phyloP scores from a whole-genome alignment of 2,797 vertebrate species.

The Buceros bicornis region DNA sequence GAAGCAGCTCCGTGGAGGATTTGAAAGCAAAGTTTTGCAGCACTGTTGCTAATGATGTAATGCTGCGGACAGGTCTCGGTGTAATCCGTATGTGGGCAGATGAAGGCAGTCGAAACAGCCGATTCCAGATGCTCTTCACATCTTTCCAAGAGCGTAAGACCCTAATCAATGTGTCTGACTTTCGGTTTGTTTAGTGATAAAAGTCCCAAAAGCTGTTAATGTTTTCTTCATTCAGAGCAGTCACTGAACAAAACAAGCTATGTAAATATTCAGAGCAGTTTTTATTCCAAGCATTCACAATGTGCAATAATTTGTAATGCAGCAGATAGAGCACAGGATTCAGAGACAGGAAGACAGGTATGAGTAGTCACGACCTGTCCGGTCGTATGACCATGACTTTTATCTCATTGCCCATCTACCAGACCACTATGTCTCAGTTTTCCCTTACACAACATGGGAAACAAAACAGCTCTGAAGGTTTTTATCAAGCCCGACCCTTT shows the following conservation, averaged over 20 bases:
- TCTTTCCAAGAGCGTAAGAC: constrained; percentile 99
- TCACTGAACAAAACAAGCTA: background rate
- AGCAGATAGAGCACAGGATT: background rate
- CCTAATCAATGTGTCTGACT: background rate
- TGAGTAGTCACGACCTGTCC: background rate
- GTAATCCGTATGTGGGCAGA: constrained; percentile 99
- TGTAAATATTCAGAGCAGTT: background rate
- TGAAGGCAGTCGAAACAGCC: constrained; percentile 93
- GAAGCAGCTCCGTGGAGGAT: constrained; percentile 96
- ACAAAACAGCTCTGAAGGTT: background rate
- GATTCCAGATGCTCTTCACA: constrained; percentile 98
- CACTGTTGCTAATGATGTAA: constrained; percentile 97
- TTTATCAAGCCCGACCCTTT: background rate
- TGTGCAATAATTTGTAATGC: background rate
- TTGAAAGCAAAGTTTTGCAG: constrained; percentile 98
- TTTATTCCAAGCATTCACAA: background rate
- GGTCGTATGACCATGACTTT: background rate
- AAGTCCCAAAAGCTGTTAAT: background rate
- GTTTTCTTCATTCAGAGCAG: background rate
- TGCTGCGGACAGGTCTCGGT: constrained; percentile 92
- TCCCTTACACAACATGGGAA: background rate
- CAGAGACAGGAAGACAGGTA: background rate
- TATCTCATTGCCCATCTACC: background rate
- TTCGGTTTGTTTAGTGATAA: background rate
- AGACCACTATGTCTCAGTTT: background rate